A percentile compares a stretch with the other conserved stretches of the same genome.
Evolutionary conservation across 2,113 vertebrate genomes (phyloP).

Genomic region (Nyctereutes procyonoides): DNA sequence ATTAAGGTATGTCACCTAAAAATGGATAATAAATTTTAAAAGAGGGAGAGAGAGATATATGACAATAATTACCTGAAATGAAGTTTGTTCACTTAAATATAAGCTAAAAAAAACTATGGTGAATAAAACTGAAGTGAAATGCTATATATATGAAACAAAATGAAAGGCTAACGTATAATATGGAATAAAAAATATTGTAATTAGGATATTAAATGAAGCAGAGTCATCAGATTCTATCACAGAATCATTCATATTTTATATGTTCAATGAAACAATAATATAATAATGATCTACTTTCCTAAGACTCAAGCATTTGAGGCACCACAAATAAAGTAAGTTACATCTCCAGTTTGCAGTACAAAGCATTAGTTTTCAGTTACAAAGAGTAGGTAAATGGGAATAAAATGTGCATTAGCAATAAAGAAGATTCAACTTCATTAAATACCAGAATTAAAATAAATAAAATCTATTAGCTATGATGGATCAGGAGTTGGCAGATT

Average conservation of each 20-base stretch:
- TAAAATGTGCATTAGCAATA: not conserved
- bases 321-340: constrained; percentile 49
- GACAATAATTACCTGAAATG: constrained; percentile 19
- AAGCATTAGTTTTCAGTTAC: constrained; percentile 1
- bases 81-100: not conserved
- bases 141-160: not conserved
- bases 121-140: constrained; percentile 39
- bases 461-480: constrained; percentile 31
- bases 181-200: not conserved
- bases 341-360: not conserved
- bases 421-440: not conserved
- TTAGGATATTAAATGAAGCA: not conserved
- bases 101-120: not conserved
- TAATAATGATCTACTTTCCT: constrained; percentile 11
- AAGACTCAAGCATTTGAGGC: constrained; percentile 11
- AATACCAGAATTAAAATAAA: constrained; percentile 26
- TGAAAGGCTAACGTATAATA: constrained; percentile 26
- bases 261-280: not conserved
- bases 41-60: not conserved
- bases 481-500: constrained; percentile 5
- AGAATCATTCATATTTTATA: constrained; percentile 27
- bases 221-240: not conserved
- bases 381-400: not conserved
- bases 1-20: constrained; percentile 44
- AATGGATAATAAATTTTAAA: not conserved